Base-by-base conservation (phyloP, 2,113 vertebrate genomes). In the Antechinus flavipes region DNA sequence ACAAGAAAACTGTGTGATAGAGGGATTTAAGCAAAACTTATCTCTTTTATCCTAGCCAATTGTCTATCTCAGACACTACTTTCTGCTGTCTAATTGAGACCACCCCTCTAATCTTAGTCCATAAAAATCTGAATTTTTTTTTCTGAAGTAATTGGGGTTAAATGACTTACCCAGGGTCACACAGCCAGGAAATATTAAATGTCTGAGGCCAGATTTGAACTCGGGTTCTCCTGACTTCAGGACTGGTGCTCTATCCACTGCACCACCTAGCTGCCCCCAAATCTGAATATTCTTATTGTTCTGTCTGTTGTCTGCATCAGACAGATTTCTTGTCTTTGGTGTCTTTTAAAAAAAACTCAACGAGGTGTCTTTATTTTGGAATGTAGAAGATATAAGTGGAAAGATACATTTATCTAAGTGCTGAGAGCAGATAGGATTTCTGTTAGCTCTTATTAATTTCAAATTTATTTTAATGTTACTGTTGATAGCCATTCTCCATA, bases 361-460 rank as follows among this genome's bases (percentile, higher is more conserved):
- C 93, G 14, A 76, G 42, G 14, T 35, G 11, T 35, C 49, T 90
- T 90, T 49, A 95, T 92, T 54, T 54, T 55, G 46, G 30, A n/a
- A 91, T 23, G 26, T 23, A 10, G 54, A 46, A 92, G 35, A 90
- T 14, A n/a, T 25, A 3, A 2, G 27, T 93, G 68, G 54, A 23
- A 26, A 91, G 3, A 84, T 25, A 55, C 9, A 89, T 27, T 46
- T 30, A 52, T 26, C 35, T 19, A 84, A 35, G 30, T 12, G 3
- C 61, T 54, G 12, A 92, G 54, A 54, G 7, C 2, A 2, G 19
- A 54, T 46, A 42, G 42, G n/a, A 8, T 55, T 84, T 61, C 90
- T 61, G 27, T 91, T 91, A 92, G 58, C 91, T 94, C 46, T 61
- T 93, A 94, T 19, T 84, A 54, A 95, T 52, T 19, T 90, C 90